Conservation (phyloP, 2,797 vertebrate species). For the Ataeniobius toweri region DNA sequence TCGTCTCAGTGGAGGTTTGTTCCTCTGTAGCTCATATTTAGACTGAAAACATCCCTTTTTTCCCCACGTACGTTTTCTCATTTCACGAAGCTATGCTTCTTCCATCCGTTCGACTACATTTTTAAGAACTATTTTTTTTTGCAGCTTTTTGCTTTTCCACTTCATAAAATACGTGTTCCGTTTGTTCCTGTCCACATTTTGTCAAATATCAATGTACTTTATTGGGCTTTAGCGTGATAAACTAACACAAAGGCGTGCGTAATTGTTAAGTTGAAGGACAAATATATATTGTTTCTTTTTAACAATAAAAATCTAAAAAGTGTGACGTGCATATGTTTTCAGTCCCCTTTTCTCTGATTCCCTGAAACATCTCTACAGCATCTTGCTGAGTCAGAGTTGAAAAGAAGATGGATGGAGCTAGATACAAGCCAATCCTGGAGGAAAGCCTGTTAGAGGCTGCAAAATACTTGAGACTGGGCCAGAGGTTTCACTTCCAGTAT, state of each 20-base stretch:
- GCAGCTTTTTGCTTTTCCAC: neutral
- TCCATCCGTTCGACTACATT: neutral
- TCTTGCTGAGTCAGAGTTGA: too few relatives aligned
- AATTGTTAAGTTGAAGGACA: neutral
- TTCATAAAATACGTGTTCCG: too few relatives aligned
- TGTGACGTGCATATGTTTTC: neutral
- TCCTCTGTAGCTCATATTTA: neutral
- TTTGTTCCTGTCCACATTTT: too few relatives aligned
- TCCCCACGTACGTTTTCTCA: too few relatives aligned
- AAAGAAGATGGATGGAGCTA: too few relatives aligned
- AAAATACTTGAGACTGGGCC: too few relatives aligned
- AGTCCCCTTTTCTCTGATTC: too few relatives aligned
- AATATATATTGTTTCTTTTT: neutral
- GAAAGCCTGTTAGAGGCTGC: too few relatives aligned
- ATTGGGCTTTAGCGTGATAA: neutral
- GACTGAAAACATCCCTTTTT: neutral
- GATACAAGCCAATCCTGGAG: too few relatives aligned
- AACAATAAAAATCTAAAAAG: neutral
- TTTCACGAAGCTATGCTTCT: neutral
- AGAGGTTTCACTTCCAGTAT: too few relatives aligned
- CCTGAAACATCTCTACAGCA: too few relatives aligned
- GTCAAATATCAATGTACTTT: too few relatives aligned
- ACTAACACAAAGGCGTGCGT: neutral
- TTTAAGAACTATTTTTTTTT: neutral
- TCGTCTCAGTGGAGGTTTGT: constrained; percentile 77